phyloP scores from a whole-genome alignment of 2,113 vertebrate genomes.

The Coryphaenoides rupestris region DNA sequence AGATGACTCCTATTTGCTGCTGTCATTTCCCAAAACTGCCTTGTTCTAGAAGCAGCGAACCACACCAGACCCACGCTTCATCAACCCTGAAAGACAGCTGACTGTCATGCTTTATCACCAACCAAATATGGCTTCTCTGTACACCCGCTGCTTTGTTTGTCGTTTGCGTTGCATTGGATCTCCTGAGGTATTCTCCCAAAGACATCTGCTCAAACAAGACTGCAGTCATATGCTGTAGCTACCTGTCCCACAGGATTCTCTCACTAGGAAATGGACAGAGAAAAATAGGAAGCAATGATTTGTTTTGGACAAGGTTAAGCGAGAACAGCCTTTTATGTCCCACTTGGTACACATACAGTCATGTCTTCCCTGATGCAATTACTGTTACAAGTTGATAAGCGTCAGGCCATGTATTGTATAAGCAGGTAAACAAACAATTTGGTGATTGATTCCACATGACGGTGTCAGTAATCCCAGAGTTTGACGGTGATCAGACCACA shows the following conservation, averaged over 20 bases:
- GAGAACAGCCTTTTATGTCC: constrained; percentile 21
- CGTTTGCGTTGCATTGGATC: constrained; percentile 31
- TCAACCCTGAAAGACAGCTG: too few relatives aligned
- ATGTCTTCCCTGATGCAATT: constrained; percentile 22
- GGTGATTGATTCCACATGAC: constrained; percentile 23
- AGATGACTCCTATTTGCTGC: not conserved
- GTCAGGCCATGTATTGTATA: constrained; percentile 15
- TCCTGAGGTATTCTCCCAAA: constrained; percentile 47
- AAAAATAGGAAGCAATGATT: constrained; percentile 39
- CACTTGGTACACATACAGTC: not conserved
- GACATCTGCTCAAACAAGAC: constrained; percentile 48
- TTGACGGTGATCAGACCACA: constrained; percentile 32
- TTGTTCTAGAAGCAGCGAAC: not conserved
- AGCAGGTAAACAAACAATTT: constrained; percentile 10
- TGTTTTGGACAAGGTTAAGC: constrained; percentile 32
- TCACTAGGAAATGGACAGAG: constrained; percentile 39
- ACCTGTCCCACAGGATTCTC: constrained; percentile 58
- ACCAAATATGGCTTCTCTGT: not conserved
- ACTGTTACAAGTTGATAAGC: constrained; percentile 8
- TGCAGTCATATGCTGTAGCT: constrained; percentile 49
- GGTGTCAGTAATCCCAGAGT: constrained; percentile 25
- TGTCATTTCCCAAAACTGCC: not conserved
- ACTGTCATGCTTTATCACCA: not conserved
- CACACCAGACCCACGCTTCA: too few relatives aligned
- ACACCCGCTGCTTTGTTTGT: not conserved